phyloP scores from a whole-genome alignment of 2,797 vertebrate genomes.

The Microchirus variegatus region DNA sequence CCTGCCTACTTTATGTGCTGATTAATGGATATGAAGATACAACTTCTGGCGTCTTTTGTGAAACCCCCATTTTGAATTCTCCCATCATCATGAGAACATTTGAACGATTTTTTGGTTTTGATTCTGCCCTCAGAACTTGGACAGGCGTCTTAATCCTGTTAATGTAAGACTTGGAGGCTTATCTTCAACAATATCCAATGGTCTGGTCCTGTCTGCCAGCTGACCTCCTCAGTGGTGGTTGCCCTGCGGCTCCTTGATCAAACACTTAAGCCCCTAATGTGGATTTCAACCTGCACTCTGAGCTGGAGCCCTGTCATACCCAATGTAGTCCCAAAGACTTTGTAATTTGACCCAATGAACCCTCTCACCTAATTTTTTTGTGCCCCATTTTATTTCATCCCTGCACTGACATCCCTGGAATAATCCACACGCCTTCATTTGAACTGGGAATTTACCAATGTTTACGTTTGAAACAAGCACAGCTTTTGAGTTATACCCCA shows the following conservation, averaged over 20 bases:
- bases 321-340: conserved; percentile 45
- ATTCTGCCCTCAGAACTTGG: conserved; percentile 1
- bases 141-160: conserved; percentile 63
- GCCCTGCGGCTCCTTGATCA: conserved; percentile 68
- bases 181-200: conserved; percentile 43
- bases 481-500: conserved; percentile 13
- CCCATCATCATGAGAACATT: conserved; percentile 20
- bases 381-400: background rate
- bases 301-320: conserved; percentile 56
- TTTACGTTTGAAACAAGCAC: conserved; percentile 31
- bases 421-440: conserved; percentile 3
- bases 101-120: conserved; percentile 21
- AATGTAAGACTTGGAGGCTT: conserved; percentile 56
- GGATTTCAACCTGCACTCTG: conserved; percentile 63
- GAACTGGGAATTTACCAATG: conserved; percentile 20
- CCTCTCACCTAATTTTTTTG: conserved; percentile 38
- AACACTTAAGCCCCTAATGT: conserved; percentile 68
- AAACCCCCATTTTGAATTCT: conserved; percentile 11
- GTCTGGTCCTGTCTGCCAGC: conserved; percentile 37
- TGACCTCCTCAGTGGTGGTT: conserved; percentile 42
- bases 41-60: conserved; percentile 24
- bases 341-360: conserved; percentile 42
- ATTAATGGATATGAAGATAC: conserved; percentile 31
- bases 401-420: conserved; percentile 10
- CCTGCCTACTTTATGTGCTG: conserved; percentile 38